Conservation (phyloP, 2,797 vertebrate genomes). For the Gephyroberyx darwinii region DNA sequence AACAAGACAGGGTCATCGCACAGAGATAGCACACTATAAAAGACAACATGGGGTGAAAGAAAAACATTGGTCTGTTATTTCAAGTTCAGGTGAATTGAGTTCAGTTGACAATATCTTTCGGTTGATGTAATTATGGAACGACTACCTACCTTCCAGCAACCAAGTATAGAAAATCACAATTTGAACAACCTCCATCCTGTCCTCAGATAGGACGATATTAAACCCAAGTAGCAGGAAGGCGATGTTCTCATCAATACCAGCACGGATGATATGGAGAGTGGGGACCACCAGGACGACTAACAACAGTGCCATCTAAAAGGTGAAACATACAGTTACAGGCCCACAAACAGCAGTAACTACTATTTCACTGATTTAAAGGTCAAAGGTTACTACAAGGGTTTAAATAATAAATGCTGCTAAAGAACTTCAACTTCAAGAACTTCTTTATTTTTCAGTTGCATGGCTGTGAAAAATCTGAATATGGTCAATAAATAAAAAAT, state of each 20-base stretch:
- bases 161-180: conserved; percentile 89
- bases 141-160: conserved; percentile 88
- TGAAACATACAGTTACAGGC: neutral
- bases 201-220: conserved; percentile 86
- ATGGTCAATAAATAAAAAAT: no score
- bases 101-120: neutral
- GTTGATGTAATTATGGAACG: neutral
- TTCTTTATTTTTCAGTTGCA: no score
- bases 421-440: no score
- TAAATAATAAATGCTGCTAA: no score
- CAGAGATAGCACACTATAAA: conserved; percentile 90
- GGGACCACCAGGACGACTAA: conserved; percentile 87
- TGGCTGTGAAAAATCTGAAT: no score
- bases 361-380: neutral
- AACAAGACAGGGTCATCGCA: conserved; percentile 87
- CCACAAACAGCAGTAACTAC: neutral
- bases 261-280: conserved; percentile 86
- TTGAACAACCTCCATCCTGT: conserved; percentile 87
- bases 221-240: conserved; percentile 90
- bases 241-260: conserved; percentile 87
- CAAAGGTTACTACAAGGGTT: neutral
- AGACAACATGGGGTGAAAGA: neutral
- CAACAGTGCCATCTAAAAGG: conserved; percentile 86
- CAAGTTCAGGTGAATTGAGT: neutral
- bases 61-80: neutral